Conservation (phyloP, 2,113 vertebrate species). For the Corythornis vintsioides region DNA sequence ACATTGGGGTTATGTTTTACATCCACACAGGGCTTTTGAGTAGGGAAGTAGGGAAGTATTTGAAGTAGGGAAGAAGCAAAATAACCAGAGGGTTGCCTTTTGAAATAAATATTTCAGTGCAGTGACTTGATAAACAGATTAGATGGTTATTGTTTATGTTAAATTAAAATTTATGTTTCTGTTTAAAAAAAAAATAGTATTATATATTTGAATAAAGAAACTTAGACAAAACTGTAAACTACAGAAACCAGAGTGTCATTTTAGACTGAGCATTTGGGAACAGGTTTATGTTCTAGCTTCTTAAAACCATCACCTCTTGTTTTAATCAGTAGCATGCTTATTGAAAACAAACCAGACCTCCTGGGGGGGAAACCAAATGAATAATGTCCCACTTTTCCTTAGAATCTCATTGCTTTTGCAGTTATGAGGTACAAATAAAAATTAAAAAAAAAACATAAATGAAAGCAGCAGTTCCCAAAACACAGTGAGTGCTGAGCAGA, state of each 20-base stretch:
- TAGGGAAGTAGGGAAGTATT: no score
- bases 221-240: neutral
- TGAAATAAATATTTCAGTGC: neutral
- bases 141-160: neutral
- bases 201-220: neutral
- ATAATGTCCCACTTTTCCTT: slow-evolving; percentile 35
- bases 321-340: slow-evolving; percentile 24
- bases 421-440: neutral
- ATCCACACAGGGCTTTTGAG: neutral
- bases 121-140: neutral
- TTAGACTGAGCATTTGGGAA: neutral
- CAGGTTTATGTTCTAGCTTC: slow-evolving; percentile 16
- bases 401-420: slow-evolving; percentile 40
- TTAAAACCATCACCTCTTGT: slow-evolving; percentile 21
- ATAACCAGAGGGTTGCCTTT: neutral
- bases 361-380: neutral
- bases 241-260: neutral
- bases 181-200: neutral
- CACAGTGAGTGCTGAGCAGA: neutral
- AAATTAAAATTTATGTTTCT: neutral
- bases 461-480: neutral
- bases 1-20: neutral
- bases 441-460: neutral
- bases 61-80: neutral
- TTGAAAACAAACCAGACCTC: neutral